Conservation (phyloP, 2,797 vertebrate species). For the Valencia hispanica region DNA sequence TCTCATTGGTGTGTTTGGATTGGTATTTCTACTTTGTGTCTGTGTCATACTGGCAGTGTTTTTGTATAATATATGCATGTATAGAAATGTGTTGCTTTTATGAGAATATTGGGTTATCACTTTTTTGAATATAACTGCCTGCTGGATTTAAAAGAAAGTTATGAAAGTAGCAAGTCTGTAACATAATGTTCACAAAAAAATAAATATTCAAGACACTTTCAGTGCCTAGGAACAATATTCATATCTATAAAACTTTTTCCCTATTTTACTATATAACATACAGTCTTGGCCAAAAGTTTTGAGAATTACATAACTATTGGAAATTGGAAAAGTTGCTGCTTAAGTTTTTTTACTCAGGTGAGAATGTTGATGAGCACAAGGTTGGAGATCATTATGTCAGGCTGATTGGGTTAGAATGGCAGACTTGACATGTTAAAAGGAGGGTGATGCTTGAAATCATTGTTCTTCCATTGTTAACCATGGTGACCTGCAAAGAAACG, state of each 20-base stretch:
- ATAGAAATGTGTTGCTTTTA: slow-evolving; percentile 23
- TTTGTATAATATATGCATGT: slow-evolving; percentile 31
- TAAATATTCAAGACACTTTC: not conserved
- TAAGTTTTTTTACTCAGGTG: too few species aligned
- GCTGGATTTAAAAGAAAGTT: not conserved
- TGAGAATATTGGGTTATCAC: not conserved
- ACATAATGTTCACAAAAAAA: not conserved
- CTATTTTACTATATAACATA: too few species aligned
- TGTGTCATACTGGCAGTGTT: slow-evolving; percentile 22
- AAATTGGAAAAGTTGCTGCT: too few species aligned
- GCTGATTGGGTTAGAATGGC: too few species aligned
- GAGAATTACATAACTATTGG: too few species aligned
- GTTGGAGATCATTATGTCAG: too few species aligned
- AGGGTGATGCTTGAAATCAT: too few species aligned
- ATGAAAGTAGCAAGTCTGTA: not conserved
- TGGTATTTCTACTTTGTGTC: slow-evolving; percentile 41
- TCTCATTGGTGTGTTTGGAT: slow-evolving; percentile 37
- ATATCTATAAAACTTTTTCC: not conserved
- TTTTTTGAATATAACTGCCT: not conserved
- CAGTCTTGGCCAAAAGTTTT: too few species aligned
- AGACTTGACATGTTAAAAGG: too few species aligned
- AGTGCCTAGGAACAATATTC: not conserved
- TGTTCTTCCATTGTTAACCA: too few species aligned
- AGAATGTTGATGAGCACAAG: too few species aligned
- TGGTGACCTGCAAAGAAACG: too few species aligned